phyloP scores from a whole-genome alignment of 2,113 vertebrate species.

The Brachyhypopomus gauderio region DNA sequence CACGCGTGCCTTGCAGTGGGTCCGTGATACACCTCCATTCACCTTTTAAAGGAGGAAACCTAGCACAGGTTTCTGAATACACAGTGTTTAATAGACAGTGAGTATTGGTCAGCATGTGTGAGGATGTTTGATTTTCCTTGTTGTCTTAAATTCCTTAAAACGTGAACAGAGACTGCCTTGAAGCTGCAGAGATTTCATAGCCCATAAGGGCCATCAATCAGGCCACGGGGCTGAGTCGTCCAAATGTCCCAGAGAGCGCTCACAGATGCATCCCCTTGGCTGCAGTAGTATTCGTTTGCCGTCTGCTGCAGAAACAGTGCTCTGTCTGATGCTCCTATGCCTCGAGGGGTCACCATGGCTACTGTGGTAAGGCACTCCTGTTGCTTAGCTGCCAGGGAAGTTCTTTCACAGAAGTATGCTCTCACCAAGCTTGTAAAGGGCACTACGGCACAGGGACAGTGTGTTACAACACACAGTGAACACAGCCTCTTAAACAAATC shows the following conservation, averaged over 20 bases:
- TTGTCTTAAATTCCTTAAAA: background rate
- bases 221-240: slow-evolving; percentile 13
- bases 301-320: slow-evolving; percentile 22
- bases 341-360: slow-evolving; percentile 41
- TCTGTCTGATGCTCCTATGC: slow-evolving; percentile 17
- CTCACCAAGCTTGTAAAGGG: slow-evolving; percentile 62
- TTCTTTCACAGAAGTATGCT: slow-evolving; percentile 23
- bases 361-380: slow-evolving; percentile 37
- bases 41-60: background rate
- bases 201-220: background rate
- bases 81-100: background rate
- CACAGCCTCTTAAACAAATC: background rate
- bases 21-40: background rate
- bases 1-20: background rate
- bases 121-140: background rate
- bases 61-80: background rate
- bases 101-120: background rate
- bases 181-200: background rate
- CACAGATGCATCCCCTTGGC: background rate
- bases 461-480: background rate
- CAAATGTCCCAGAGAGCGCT: background rate
- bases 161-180: background rate
- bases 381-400: slow-evolving; percentile 50
- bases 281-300: slow-evolving; percentile 1
- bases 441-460: slow-evolving; percentile 47